Base-by-base conservation (phyloP, 2,888 invertebrate species). In the Rhagophthalmus giganteus region DNA sequence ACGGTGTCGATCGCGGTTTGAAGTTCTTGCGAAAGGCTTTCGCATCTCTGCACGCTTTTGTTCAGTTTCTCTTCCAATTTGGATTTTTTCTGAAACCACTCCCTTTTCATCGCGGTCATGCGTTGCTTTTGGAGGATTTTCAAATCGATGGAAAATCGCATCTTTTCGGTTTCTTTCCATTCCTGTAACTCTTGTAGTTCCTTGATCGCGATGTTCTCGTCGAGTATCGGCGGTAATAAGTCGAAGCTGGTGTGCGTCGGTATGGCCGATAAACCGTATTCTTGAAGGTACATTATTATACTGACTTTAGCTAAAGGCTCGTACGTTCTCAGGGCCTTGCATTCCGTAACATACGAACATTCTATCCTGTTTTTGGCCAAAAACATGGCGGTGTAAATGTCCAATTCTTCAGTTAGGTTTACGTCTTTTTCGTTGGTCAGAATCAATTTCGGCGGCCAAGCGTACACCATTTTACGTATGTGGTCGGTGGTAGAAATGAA, bases 101-200 rank as follows among this genome's bases (percentile, higher is more conserved):
- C 55, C 10, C 51, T 40, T 11, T 55, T 48, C 16, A 64, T 38
- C 4, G 45, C 25, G 3, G 44, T 31, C 10, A 64, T n/a, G 10
- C 53, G 53, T 9, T 57, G 52, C 32, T 62, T 56, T 47, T 63
- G 56, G 25, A 54, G 62, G 2, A 57, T 51, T 25, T 64, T 60
- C 64, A 85, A 81, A 71, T 84, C 84, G 28, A 73, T 69, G 63
- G 81, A 78, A 62, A 84, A 88, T 4, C 81, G 65, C 52, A 81
- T 78, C 63, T 85, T 83, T 63, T 87, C 84, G 14, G 79, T 77
- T 54, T 82, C 80, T 65, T 87, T 89, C 88, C 89, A 90, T 13
- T 82, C 82, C 64, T 86, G 86, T 1, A 90, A 72, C 54, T 87
- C 86, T 24, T 82, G 78, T 0, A 87, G 79, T 59, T 83, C 80